phyloP scores from a whole-genome alignment of 2,113 vertebrate genomes.

The Vulpes ferrilata region DNA sequence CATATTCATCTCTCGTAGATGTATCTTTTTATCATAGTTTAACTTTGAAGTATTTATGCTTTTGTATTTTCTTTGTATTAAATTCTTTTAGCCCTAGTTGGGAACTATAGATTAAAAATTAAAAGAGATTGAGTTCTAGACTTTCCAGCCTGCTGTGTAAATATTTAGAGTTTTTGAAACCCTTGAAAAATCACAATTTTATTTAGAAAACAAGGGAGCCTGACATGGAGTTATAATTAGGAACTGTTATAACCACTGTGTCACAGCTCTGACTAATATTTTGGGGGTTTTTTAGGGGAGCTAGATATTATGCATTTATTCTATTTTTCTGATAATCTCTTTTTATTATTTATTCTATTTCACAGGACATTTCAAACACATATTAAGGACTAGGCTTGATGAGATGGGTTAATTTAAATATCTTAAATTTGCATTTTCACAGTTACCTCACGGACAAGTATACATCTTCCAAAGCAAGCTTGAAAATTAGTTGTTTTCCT shows the following conservation, averaged over 20 bases:
- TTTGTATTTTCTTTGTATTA: background rate
- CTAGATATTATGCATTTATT: background rate
- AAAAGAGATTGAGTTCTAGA: background rate
- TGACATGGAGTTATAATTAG: background rate
- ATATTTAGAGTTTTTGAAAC: constrained; percentile 27
- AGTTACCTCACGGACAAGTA: constrained; percentile 60
- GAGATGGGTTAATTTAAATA: constrained; percentile 79
- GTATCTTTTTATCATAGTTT: background rate
- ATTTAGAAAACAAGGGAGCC: background rate
- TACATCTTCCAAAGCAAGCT: background rate
- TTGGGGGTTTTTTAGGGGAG: background rate
- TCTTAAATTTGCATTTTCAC: constrained; percentile 48
- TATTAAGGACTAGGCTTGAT: constrained; percentile 79
- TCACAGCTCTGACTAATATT: background rate
- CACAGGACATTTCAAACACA: constrained; percentile 81
- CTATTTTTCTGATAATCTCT: constrained; percentile 44
- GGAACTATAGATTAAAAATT: constrained; percentile 13
- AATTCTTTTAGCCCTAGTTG: constrained; percentile 1
- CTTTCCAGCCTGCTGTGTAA: background rate
- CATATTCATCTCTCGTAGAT: background rate
- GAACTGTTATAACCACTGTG: background rate
- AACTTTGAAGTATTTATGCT: background rate
- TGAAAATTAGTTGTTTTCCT: background rate
- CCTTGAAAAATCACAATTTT: background rate
- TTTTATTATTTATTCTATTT: constrained; percentile 68